Conservation (phyloP, 1,140 invertebrate species). For the Lasaia peninsularis region DNA sequence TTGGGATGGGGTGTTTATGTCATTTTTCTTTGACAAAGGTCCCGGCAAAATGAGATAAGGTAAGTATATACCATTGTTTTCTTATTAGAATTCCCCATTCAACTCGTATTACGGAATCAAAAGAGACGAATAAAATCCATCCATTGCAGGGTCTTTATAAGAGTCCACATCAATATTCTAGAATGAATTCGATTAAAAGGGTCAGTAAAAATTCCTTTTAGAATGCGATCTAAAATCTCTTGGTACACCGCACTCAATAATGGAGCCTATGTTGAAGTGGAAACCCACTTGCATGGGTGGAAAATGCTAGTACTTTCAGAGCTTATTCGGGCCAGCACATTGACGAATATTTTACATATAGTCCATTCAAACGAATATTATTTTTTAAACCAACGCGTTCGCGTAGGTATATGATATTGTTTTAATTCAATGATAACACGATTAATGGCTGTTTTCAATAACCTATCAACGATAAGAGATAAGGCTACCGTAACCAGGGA, state of each 20-base stretch:
- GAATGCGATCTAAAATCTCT: conserved; percentile 8
- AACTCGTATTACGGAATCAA: not conserved
- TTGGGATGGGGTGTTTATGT: conserved; percentile 16
- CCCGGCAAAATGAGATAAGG: conserved; percentile 14
- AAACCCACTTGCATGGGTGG: not conserved
- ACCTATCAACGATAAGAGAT: too few species aligned
- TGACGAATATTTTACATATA: too few species aligned
- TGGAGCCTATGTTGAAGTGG: not conserved
- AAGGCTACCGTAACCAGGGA: too few species aligned
- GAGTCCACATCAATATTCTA: conserved; percentile 4
- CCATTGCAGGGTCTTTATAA: not conserved
- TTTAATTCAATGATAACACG: too few species aligned
- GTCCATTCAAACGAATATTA: too few species aligned
- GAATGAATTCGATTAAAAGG: conserved; percentile 2
- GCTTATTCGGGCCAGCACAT: too few species aligned
- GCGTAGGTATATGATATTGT: too few species aligned
- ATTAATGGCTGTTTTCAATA: too few species aligned
- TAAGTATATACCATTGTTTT: conserved; percentile 14
- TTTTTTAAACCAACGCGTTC: too few species aligned
- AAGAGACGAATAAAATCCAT: not conserved
- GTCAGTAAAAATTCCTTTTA: not conserved
- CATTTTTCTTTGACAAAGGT: conserved; percentile 21
- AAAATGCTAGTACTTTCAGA: too few species aligned
- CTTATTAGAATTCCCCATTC: conserved; percentile 12
- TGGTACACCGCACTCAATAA: conserved; percentile 5